These are phyloP conservation scores for Carterocephalus palaemon DNA, from an alignment of 2,888 invertebrate genomes.

Conservation along the genomic window DNA sequence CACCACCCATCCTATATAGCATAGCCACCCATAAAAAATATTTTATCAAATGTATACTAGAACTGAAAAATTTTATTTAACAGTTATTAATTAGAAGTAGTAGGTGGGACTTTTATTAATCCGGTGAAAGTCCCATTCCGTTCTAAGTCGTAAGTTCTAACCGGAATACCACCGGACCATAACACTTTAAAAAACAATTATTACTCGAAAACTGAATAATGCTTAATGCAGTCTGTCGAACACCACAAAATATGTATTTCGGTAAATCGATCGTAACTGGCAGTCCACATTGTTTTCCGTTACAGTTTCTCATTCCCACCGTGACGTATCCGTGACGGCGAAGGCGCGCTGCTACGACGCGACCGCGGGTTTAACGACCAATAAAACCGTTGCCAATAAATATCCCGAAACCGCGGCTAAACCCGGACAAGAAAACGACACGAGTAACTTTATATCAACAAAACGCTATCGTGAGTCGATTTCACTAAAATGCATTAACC, in stretches of 20 bases:
- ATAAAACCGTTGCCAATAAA: conserved; percentile 54
- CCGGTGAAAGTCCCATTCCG: too few species aligned
- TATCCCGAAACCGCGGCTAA: conserved; percentile 38
- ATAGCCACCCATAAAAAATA: too few species aligned
- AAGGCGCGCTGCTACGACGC: conserved; percentile 42
- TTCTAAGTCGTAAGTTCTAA: too few species aligned
- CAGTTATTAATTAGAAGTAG: too few species aligned
- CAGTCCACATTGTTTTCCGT: conserved; percentile 52
- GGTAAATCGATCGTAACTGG: conserved; percentile 49
- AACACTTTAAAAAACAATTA: too few species aligned
- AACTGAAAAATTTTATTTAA: too few species aligned
- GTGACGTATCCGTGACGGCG: conserved; percentile 52
- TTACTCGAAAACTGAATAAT: too few species aligned
- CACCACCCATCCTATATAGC: too few species aligned
- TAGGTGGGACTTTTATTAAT: too few species aligned
- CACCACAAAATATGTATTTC: conserved; percentile 23
- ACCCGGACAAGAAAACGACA: conserved; percentile 23
- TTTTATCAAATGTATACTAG: too few species aligned
- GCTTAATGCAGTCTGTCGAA: background rate
- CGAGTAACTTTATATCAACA: conserved; percentile 24
- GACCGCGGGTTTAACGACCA: conserved; percentile 51
- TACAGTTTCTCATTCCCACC: conserved; percentile 45
- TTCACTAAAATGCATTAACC: conserved; percentile 13
- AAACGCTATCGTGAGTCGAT: conserved; percentile 12
- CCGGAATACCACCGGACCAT: too few species aligned